Evolutionary conservation across 2,113 vertebrate genomes (phyloP), one percentile per base, ranked within the genome.

Genomic region (Clarias gariepinus): DNA sequence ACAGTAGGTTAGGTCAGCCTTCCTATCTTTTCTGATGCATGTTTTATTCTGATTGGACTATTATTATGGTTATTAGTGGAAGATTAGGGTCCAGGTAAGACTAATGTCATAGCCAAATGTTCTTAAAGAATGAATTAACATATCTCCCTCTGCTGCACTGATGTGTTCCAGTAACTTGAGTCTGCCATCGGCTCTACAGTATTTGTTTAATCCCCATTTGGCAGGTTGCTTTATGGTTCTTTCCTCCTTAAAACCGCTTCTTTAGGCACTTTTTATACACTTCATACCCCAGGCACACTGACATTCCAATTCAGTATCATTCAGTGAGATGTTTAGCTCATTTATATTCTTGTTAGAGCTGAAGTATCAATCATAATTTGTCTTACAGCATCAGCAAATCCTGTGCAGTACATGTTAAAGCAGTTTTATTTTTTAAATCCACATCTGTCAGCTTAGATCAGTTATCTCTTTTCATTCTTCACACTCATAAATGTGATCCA

Each of bases 371-470:
- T 41, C 69, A 69, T 41, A 41, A 74, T 52, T 7, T 36, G 19
- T 71, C 19, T 52, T 36, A 23, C 41, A 52, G 36, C 41, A 52
- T 74, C 71, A 74, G 71, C 71, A 52, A 52, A 71, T 41, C 68
- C 68, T 36, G 33, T 71, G 21, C 30, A 23, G 33, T 71, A 36
- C 30, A 73, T 73, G 33, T 23, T 41, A 36, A 73, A 73, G 33
- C 69, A 73, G 3, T 41, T 21, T 36, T 73, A 23, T 47, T 73
- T 73, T 4, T 73, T 36, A 73, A 73, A 73, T 47, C 69, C 69
- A 73, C n/a, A 41, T 73, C 69, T 73, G 69, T 73, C 36, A 25
- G 71, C 41, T 74, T 74, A 52, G 71, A 74, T 74, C 71, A 13
- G 21, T 52, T 25, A 52, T 74, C 71, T 25, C 41, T 15, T 25